Evolutionary conservation across 2,888 invertebrate species (phyloP).

Genomic region (Aphodius granarius): DNA sequence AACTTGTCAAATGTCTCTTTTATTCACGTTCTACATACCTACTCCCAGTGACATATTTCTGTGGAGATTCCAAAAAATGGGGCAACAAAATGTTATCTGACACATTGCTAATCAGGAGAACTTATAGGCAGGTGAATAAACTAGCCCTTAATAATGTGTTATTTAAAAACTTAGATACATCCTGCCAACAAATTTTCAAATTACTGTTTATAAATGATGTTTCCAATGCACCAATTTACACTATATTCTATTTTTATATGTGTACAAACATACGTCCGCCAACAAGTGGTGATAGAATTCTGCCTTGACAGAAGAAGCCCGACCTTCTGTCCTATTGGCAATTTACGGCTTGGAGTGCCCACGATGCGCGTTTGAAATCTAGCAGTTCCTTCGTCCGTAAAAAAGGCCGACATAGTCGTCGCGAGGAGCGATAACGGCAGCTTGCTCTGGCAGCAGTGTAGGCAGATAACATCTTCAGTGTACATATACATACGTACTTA

Average conservation of each 20-base stretch:
- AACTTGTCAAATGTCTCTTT: no score
- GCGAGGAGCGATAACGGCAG: constrained; percentile 10
- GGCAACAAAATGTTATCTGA: no score
- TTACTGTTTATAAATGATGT: no score
- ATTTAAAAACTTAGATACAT: no score
- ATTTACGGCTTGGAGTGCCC: not conserved
- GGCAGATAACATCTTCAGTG: constrained; percentile 36
- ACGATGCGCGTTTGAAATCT: not conserved
- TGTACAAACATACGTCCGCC: not conserved
- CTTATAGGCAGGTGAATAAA: no score
- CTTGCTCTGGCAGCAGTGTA: constrained; percentile 24
- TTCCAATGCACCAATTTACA: no score
- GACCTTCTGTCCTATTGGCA: not conserved
- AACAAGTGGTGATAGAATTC: not conserved
- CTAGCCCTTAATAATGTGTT: no score
- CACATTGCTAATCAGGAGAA: no score
- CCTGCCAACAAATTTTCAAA: no score
- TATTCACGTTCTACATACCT: no score
- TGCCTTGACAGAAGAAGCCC: not conserved
- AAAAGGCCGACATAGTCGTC: constrained; percentile 7
- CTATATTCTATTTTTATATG: not conserved
- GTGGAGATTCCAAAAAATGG: no score
- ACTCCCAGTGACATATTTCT: no score
- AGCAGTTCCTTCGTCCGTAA: not conserved
- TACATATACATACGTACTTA: constrained; percentile 34